Base-by-base conservation (phyloP, 2,113 vertebrate genomes). In the Sardina pilchardus region DNA sequence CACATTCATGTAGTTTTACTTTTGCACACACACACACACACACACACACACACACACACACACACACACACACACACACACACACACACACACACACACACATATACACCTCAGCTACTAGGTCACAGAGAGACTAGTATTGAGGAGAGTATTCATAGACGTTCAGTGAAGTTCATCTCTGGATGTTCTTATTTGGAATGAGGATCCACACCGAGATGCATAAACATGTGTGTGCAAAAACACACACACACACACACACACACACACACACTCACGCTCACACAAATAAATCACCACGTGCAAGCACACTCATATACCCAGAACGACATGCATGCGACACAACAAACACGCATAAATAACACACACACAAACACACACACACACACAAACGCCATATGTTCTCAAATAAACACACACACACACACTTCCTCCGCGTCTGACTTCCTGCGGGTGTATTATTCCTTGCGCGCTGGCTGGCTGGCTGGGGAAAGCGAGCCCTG, bases 291-390 rank as follows among this genome's bases (percentile, higher is more conserved):
- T 1, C 0, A 34, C 0, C 26, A 30, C 30, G 39, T 78, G 71
- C 71, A 78, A 30, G 63, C 30, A 34, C 12, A 34, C 10, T 17
- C 30, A 34, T 17, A 34, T 34, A 78, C 12, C 3, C 30, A 78
- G 7, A 67, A 67, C 59, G 8, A n/a, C 59, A 67, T 67, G 59
- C 9, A n/a, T n/a, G n/a, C 6, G 34, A 75, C 67, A 75, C 9
- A 78, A 78, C 71, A 78, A 78, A 10, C 71, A 78, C 14, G 34
- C 34, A 34, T 36, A 17, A 78, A 78, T 21, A 85, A 82, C 84
- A 88, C 84, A 82, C 81, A 85, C 88, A 86, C 63, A 88, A 4
- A 88, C 86, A 30, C 21, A 16, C 6, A 67, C n/a, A 48, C 19
- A 42, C 86, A 87, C 85, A 88, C 24, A 53, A 84, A 81, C 21